These are phyloP conservation scores for Holotrichia oblita DNA, from an alignment of 1,140 invertebrate species.

Conservation along the genomic window DNA sequence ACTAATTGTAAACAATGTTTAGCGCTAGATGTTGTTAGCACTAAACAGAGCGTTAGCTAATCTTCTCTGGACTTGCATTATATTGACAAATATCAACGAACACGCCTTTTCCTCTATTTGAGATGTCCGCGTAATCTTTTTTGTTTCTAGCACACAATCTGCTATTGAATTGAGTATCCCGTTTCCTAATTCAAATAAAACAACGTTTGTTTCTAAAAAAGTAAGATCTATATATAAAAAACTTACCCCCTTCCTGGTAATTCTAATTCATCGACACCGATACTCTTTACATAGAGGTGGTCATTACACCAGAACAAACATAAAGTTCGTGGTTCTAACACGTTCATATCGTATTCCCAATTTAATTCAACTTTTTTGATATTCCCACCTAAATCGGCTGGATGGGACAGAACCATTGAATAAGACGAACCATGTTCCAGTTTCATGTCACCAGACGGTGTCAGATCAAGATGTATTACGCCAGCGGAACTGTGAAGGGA, in stretches of 20 bases:
- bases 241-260: conserved; percentile 70
- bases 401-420: conserved; percentile 77
- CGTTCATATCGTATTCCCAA: conserved; percentile 86
- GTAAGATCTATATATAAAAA: no score
- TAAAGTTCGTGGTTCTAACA: conserved; percentile 77
- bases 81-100: conserved; percentile 68
- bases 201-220: conserved; percentile 7
- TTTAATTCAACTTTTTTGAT: conserved; percentile 79
- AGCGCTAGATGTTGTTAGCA: not conserved
- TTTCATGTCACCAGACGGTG: conserved; percentile 76
- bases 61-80: conserved; percentile 17
- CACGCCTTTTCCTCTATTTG: conserved; percentile 75
- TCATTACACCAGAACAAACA: conserved; percentile 88
- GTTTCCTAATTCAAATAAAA: conserved; percentile 68
- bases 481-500: conserved; percentile 79
- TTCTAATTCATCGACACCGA: conserved; percentile 78
- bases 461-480: conserved; percentile 77
- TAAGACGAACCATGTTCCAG: conserved; percentile 79
- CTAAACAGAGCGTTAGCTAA: conserved; percentile 5
- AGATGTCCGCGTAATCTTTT: conserved; percentile 78
- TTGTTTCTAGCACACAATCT: conserved; percentile 75
- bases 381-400: conserved; percentile 74
- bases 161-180: conserved; percentile 75
- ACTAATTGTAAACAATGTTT: not conserved
- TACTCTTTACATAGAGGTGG: conserved; percentile 78